A percentile compares a stretch with the other conserved stretches of the same genome.
Evolutionary conservation across 2,113 vertebrate genomes (phyloP).

Genomic region (Thalassoma bifasciatum): DNA sequence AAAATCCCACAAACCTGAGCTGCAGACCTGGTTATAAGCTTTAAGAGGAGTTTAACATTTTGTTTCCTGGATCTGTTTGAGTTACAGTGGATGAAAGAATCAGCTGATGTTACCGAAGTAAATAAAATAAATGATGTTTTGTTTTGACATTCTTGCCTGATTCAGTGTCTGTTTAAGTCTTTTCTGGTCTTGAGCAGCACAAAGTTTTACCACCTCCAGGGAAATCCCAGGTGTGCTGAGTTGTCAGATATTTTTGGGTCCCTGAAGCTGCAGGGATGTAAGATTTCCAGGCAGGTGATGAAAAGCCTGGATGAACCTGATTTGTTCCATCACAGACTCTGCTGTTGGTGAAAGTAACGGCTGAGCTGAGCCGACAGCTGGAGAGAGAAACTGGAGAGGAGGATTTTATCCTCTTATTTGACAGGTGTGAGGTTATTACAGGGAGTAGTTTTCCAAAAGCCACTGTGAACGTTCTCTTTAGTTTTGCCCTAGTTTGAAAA

Average conservation of each 20-base stretch:
- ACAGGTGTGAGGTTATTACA: neutral
- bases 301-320: neutral
- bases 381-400: neutral
- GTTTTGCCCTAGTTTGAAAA: neutral
- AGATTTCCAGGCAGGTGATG: constrained; percentile 8
- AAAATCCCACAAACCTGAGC: neutral
- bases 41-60: too few relatives aligned
- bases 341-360: constrained; percentile 6
- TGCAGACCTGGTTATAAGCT: neutral
- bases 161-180: constrained; percentile 21
- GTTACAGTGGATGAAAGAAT: too few relatives aligned
- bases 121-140: too few relatives aligned
- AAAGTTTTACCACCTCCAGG: constrained; percentile 18
- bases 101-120: too few relatives aligned
- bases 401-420: neutral
- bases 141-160: neutral
- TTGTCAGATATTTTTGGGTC: constrained; percentile 25
- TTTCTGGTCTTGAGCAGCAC: constrained; percentile 44
- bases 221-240: constrained; percentile 40
- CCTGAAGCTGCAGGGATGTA: neutral
- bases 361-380: constrained; percentile 24
- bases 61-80: too few relatives aligned
- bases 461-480: too few relatives aligned
- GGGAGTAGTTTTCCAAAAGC: neutral
- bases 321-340: constrained; percentile 15